Conservation (phyloP, 2,113 vertebrate genomes). For the Petrocephalus zakoni region DNA sequence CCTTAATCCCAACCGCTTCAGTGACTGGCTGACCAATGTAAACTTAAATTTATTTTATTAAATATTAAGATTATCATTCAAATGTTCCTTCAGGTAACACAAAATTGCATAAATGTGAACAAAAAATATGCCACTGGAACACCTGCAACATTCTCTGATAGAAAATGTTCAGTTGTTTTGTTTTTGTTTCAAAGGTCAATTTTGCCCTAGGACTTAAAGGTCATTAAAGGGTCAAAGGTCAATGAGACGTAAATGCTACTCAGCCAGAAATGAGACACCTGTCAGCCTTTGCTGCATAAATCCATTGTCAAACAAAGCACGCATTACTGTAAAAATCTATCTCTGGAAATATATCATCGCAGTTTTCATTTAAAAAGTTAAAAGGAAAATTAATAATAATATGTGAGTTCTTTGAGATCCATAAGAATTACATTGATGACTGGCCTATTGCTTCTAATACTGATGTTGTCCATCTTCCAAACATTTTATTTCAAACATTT, state of each 20-base stretch:
- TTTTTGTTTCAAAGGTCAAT: neutral
- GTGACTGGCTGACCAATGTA: neutral
- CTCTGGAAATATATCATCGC: neutral
- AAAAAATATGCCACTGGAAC: neutral
- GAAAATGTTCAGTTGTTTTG: neutral
- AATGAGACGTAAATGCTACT: neutral
- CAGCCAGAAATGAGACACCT: neutral
- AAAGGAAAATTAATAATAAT: neutral
- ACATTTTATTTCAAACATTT: neutral
- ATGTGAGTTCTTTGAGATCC: neutral
- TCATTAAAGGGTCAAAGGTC: constrained; percentile 18
- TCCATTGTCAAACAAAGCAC: neutral
- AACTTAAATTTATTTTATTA: neutral
- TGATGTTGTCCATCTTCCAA: neutral
- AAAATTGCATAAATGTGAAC: neutral
- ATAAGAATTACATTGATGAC: neutral
- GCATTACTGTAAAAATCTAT: neutral
- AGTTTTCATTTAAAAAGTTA: neutral
- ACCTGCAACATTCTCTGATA: neutral
- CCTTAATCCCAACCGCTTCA: neutral
- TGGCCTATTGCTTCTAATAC: neutral
- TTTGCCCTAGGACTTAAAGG: neutral
- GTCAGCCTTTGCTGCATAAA: neutral
- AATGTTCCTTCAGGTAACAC: neutral
- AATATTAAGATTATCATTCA: neutral